Evolutionary conservation across 2,797 vertebrate genomes (phyloP), one percentile per base, ranked within the genome.

Genomic region (Tadarida brasiliensis): DNA sequence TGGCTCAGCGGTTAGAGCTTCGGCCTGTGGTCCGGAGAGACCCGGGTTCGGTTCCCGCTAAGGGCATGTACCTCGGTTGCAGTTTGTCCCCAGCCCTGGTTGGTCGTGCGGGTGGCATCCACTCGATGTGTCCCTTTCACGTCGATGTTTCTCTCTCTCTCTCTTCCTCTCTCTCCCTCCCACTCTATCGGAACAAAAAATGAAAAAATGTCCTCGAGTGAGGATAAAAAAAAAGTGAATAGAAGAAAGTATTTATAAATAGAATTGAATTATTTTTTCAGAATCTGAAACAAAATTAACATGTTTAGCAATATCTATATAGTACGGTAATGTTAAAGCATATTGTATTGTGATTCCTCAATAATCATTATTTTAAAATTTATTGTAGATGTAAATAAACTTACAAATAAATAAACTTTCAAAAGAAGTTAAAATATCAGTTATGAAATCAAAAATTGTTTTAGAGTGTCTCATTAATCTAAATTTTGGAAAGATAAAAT

Each of bases 321-420:
- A 86, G 76, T 0, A 33, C 35, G 67, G 10, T 84, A 89, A 80
- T 14, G 35, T 61, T n/a, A 85, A 51, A 87, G 24, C 1, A 87
- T 39, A 68, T 54, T 30, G 3, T 47, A 47, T 26, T 80, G 2
- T 54, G 22, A 51, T 91, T 96, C 90, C 47, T 90, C 51, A 74
- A 22, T 87, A 17, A 14, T 74, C 33, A 67, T 0, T 68, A 67
- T 44, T 94, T 57, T n/a, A 35, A 20, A 67, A 28, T 28, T 54
- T 83, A 94, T 20, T 24, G 3, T 24, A 68, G 39, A 88, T 67
- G 28, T 14, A 94, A 71, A 87, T 85, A 78, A 94, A 71, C 49
- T 94, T 84, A 81, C 4, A 78, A 73, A 87, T 82, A 82, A 65
- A 61, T 71, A 5, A 89, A 71, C 28, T 87, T 96, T 77, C 16